A percentile compares a stretch with the other conserved stretches of the same genome.
phyloP scores from a whole-genome alignment of 2,113 vertebrate genomes.

The Dolichotis patagonum region DNA sequence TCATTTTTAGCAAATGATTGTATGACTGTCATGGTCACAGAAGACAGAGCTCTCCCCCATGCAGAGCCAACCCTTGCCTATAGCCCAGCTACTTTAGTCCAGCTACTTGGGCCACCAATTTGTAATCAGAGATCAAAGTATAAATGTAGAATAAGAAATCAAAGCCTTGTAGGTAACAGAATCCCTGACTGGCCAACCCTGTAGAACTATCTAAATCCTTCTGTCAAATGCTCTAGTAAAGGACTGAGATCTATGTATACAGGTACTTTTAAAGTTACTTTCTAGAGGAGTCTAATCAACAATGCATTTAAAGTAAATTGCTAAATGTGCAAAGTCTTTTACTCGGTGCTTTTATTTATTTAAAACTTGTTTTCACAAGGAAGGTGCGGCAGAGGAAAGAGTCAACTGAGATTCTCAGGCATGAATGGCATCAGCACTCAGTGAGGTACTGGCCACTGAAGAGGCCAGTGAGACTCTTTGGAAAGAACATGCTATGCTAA shows the following conservation, averaged over 20 bases:
- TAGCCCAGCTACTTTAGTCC: neutral
- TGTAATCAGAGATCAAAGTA: neutral
- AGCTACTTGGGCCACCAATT: neutral
- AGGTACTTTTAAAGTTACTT: neutral
- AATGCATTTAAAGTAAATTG: neutral
- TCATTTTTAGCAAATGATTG: neutral
- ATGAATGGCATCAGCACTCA: fast-evolving
- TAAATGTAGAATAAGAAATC: neutral
- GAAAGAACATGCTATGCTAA: fast-evolving
- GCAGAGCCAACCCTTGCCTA: neutral
- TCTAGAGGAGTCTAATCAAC: neutral
- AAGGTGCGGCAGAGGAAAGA: neutral
- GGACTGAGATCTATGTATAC: neutral
- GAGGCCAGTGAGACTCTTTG: neutral
- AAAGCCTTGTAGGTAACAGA: neutral
- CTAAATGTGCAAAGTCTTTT: neutral
- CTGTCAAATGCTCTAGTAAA: neutral
- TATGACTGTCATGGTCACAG: neutral
- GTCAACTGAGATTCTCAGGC: fast-evolving
- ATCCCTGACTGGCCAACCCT: too few relatives aligned
- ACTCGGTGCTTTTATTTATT: neutral
- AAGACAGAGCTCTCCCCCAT: neutral
- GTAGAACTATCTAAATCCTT: neutral
- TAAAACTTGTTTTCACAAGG: neutral
- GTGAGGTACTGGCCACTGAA: too few relatives aligned